Conservation (phyloP, 2,888 invertebrate species). For the Drosophila demipolita region DNA sequence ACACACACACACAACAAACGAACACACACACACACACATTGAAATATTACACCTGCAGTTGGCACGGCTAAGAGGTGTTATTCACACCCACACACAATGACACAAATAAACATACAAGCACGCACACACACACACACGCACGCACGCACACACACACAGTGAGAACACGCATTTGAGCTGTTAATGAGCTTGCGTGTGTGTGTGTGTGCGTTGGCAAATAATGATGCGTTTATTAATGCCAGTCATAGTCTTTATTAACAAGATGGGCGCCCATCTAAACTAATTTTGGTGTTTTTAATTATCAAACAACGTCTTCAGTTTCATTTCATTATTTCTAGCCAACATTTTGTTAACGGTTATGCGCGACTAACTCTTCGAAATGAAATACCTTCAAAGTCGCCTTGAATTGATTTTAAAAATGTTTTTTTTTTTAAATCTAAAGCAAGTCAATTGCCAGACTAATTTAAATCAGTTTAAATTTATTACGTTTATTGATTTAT, state of each 20-base stretch:
- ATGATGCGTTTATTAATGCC: slow-evolving; percentile 71
- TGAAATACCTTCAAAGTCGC: neutral
- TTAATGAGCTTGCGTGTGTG: slow-evolving; percentile 34
- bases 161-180: slow-evolving; percentile 17
- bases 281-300: slow-evolving; percentile 64
- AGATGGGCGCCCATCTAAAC: slow-evolving; percentile 56
- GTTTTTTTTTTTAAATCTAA: neutral
- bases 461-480: too few relatives aligned
- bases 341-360: neutral
- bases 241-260: slow-evolving; percentile 71
- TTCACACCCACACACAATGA: slow-evolving; percentile 49
- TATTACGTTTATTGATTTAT: too few relatives aligned
- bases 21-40: slow-evolving; percentile 51
- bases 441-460: too few relatives aligned
- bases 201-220: slow-evolving; percentile 35
- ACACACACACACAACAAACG: slow-evolving; percentile 17
- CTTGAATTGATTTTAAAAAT: too few relatives aligned
- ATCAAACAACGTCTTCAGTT: slow-evolving; percentile 42
- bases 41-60: slow-evolving; percentile 80
- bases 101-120: slow-evolving; percentile 50
- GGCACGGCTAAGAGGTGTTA: slow-evolving; percentile 49
- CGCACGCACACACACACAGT: neutral
- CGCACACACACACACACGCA: slow-evolving; percentile 19
- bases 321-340: slow-evolving; percentile 29
- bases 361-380: neutral